Evolutionary conservation across 1,140 invertebrate genomes (phyloP), one percentile per base, ranked within the genome.

Genomic region (Elysia chlorotica): DNA sequence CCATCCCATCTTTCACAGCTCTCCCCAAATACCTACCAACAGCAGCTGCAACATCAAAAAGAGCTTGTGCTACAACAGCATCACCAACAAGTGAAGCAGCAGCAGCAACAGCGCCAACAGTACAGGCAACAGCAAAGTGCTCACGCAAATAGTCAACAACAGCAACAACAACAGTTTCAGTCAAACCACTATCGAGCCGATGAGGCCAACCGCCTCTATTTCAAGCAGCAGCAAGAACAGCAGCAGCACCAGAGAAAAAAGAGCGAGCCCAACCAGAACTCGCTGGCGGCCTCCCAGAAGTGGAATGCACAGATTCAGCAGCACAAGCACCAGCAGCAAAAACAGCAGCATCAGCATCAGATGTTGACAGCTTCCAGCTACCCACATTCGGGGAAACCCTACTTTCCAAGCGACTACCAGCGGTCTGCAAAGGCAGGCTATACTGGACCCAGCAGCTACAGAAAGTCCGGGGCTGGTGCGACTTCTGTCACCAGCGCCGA

Each of bases 171-270:
- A 0, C 25, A 35, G n/a, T n/a, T 56, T 10, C 53, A 57, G 5
- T 59, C 36, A 23, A 30, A 30, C 2, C 14, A 21, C 25, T 59
- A 59, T 37, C 31, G 28, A 10, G n/a, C 10, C 19, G 63, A 65
- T 38, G 67, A 70, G 1, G 1, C 38, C n/a, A 56, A 59, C 4
- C 56, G 56, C 0, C 48, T 62, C 30, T 71, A 63, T 38, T 59
- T 62, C 6, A 71, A 71, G 21, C 67, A 70, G 23, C 66, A 69
- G 38, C 65, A 48, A 4, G 36, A 66, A 17, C 68, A 70, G 31
- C 56, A 59, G n/a, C 67, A 59, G 41, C 56, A 35, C 2, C n/a
- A n/a, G n/a, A 69, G 53, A 59, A 69, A 69, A 38, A 23, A 36
- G 2, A 37, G 10, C 25, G 67, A 69, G 5, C 19, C n/a, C 21